These are phyloP conservation scores for Pristionchus maxplancki DNA, from an alignment of 2,888 invertebrate genomes.

Conservation along the genomic window DNA sequence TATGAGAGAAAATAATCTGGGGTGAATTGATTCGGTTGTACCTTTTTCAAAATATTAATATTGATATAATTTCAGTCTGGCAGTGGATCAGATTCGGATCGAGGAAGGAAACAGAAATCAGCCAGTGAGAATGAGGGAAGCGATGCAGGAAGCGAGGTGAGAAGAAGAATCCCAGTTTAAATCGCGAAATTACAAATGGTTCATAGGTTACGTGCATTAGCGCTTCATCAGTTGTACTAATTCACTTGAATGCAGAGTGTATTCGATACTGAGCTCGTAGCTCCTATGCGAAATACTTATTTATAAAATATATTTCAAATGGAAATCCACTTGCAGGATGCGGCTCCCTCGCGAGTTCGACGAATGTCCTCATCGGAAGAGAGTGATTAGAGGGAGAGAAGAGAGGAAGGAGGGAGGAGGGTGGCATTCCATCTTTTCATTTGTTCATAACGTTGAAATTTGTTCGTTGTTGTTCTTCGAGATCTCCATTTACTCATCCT, in stretches of 20 bases:
- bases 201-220: too few relatives aligned
- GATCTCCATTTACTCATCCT: neutral
- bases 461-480: neutral
- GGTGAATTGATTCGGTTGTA: too few relatives aligned
- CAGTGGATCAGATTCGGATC: slow-evolving; percentile 18
- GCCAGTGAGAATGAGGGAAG: slow-evolving; percentile 11
- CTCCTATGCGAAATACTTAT: neutral
- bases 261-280: neutral
- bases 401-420: neutral
- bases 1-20: too few relatives aligned
- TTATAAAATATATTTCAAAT: neutral
- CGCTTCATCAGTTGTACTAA: neutral
- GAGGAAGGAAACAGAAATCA: slow-evolving; percentile 26
- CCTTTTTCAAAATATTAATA: too few relatives aligned
- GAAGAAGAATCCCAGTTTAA: too few relatives aligned
- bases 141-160: slow-evolving; percentile 23
- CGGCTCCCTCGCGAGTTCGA: neutral
- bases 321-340: neutral
- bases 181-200: too few relatives aligned
- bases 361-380: slow-evolving; percentile 30
- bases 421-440: slow-evolving; percentile 1
- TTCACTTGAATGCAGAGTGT: neutral
- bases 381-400: slow-evolving; percentile 23
- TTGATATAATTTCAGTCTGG: slow-evolving; percentile 4
- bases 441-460: slow-evolving; percentile 17